Evolutionary conservation across 1,140 invertebrate genomes (phyloP).

Genomic region (Temnothorax curvispinosus): DNA sequence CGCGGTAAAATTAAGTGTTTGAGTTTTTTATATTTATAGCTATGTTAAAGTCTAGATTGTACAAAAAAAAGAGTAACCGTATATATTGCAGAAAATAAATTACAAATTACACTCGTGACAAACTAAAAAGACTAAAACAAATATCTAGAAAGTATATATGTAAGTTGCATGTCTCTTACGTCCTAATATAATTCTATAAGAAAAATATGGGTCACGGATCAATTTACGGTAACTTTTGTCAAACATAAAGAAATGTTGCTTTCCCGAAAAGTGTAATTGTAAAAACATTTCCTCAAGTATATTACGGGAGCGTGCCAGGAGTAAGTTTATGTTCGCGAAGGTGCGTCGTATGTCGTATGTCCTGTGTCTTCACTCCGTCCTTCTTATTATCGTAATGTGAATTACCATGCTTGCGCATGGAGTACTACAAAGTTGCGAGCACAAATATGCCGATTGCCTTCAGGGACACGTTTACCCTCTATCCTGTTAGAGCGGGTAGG

Average conservation of each 20-base stretch:
- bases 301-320: neutral
- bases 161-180: neutral
- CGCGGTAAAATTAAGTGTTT: neutral
- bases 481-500: constrained; percentile 70
- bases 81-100: neutral
- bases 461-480: constrained; percentile 74
- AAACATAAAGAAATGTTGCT: neutral
- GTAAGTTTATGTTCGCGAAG: neutral
- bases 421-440: constrained; percentile 63
- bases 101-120: neutral
- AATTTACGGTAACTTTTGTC: neutral
- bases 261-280: neutral
- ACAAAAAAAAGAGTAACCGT: neutral
- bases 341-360: neutral
- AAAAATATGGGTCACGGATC: neutral
- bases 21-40: neutral
- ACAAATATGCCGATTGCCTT: constrained; percentile 67
- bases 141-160: neutral
- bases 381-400: constrained; percentile 43
- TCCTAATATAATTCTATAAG: neutral
- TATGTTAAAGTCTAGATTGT: neutral
- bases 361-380: neutral
- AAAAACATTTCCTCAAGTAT: neutral
- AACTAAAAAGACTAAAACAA: neutral
- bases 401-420: constrained; percentile 33